These are phyloP conservation scores for Pteromalus puparum DNA, from an alignment of 1,140 invertebrate species.

Conservation along the genomic window DNA sequence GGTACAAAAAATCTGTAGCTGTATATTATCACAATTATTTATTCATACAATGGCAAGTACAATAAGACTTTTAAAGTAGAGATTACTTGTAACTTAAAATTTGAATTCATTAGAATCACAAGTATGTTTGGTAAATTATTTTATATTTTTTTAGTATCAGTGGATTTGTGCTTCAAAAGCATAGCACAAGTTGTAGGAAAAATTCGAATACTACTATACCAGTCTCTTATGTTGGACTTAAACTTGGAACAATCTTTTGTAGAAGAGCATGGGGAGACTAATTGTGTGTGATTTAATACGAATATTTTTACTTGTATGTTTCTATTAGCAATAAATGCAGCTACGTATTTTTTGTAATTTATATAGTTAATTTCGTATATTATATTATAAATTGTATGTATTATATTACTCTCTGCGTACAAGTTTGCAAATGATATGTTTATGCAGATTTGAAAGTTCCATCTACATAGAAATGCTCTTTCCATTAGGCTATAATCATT, in stretches of 20 bases:
- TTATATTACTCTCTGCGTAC: conserved; percentile 15
- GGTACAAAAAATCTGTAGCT: conserved; percentile 47
- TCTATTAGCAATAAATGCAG: conserved; percentile 32
- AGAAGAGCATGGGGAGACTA: not conserved
- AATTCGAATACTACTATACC: conserved; percentile 39
- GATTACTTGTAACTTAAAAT: conserved; percentile 9
- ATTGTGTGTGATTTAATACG: not conserved
- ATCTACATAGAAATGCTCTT: not conserved
- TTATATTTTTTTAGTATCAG: conserved; percentile 7
- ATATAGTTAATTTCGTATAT: not conserved
- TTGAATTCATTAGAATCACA: not conserved
- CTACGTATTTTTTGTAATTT: conserved; percentile 29
- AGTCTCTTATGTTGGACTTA: conserved; percentile 39
- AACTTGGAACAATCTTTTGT: conserved; percentile 5
- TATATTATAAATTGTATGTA: conserved; percentile 7
- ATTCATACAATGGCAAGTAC: conserved; percentile 45
- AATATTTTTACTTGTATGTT: conserved; percentile 11
- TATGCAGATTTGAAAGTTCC: not conserved
- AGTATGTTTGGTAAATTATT: conserved; percentile 4
- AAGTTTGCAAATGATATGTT: conserved; percentile 43
- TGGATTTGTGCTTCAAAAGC: conserved; percentile 34
- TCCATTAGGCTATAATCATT: not conserved
- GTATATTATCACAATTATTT: conserved; percentile 50
- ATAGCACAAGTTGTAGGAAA: conserved; percentile 5
- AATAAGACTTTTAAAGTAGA: conserved; percentile 35